A percentile compares a stretch with the other conserved stretches of the same genome.
Conservation (phyloP, 2,888 invertebrate species). For the Drosophila suboccidentalis region DNA sequence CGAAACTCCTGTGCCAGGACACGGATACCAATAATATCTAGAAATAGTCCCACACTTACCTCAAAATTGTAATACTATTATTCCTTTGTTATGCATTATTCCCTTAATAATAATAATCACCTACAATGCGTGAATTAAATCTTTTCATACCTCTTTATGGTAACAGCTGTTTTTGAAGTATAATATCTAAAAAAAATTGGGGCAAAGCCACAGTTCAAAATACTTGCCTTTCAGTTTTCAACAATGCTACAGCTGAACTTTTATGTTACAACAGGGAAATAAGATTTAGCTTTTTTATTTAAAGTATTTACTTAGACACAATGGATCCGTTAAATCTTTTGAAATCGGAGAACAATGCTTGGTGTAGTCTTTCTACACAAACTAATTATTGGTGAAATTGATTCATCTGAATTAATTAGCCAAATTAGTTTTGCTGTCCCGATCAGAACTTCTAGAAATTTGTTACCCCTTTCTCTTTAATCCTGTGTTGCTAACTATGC, state of each 20-base stretch:
- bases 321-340: no score
- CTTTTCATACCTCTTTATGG: no score
- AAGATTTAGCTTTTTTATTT: background rate
- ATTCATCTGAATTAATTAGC: no score
- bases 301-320: no score
- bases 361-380: no score
- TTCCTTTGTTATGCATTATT: background rate
- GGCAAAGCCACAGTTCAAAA: background rate
- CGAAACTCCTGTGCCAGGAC: conserved; percentile 73
- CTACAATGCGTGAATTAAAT: background rate
- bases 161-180: background rate
- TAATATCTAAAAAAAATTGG: background rate
- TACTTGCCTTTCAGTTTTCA: background rate
- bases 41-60: conserved; percentile 6
- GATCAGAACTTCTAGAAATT: no score
- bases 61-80: background rate
- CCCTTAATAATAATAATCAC: background rate
- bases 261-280: background rate
- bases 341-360: no score
- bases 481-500: no score
- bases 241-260: conserved; percentile 2
- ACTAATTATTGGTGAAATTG: no score
- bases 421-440: no score
- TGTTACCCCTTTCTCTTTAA: no score
- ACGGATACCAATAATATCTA: conserved; percentile 77